Conservation (phyloP, 2,113 vertebrate species). For the Sclerurus mexicanus region DNA sequence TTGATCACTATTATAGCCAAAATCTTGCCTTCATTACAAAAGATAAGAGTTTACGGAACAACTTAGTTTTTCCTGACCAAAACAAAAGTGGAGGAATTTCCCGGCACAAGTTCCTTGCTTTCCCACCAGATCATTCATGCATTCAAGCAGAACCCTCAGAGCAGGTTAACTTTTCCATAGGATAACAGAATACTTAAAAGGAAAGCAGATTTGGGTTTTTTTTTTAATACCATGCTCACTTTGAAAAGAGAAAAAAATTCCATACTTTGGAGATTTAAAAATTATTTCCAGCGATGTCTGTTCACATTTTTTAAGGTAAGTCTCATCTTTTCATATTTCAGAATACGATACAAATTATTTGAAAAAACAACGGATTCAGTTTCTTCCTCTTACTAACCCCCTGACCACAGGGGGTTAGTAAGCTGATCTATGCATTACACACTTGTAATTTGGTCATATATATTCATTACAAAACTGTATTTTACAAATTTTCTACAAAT, state of each 20-base stretch:
- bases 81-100: not conserved
- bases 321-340: not conserved
- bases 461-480: not conserved
- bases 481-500: not conserved
- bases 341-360: not conserved
- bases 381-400: not conserved
- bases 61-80: not conserved
- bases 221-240: not conserved
- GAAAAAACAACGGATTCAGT: not conserved
- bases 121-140: not conserved
- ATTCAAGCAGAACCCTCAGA: not conserved
- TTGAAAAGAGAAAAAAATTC: not conserved
- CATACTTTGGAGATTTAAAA: not conserved
- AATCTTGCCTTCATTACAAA: not conserved
- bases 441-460: not conserved
- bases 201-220: not conserved
- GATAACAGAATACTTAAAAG: not conserved
- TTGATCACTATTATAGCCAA: not conserved
- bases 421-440: not conserved
- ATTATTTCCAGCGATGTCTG: not conserved
- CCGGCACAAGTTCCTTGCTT: not conserved
- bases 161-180: not conserved
- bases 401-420: not conserved
- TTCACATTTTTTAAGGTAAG: not conserved
- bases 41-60: not conserved